phyloP scores from a whole-genome alignment of 30 jellyfish, hydroid and myxozoan species.

The Nemopilema nomurai region DNA sequence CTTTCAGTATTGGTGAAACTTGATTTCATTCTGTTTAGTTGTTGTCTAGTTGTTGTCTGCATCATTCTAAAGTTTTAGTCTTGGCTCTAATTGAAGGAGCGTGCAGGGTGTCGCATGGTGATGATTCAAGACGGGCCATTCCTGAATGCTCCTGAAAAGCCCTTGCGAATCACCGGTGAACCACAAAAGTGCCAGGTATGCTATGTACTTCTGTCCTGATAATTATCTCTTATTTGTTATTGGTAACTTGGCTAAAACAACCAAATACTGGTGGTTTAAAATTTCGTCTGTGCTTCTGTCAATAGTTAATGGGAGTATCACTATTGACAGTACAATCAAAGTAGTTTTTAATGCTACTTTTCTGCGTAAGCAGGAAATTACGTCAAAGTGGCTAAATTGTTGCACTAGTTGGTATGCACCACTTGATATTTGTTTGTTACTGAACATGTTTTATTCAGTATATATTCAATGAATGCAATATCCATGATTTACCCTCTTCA shows the following conservation, averaged over 20 bases:
- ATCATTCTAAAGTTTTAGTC: background rate
- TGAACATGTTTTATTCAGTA: no score
- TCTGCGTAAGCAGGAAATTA: background rate
- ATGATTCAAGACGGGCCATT: slow-evolving; percentile 96
- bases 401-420: no score
- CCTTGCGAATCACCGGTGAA: slow-evolving; percentile 93
- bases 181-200: slow-evolving; percentile 86
- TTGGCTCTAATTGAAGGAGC: slow-evolving; percentile 58
- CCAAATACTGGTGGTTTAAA: no score
- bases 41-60: background rate
- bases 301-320: no score
- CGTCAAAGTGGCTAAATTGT: background rate
- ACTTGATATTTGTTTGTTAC: no score
- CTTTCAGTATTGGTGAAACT: background rate
- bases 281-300: no score
- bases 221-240: no score
- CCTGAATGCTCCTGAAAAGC: slow-evolving; percentile 89
- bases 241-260: no score
- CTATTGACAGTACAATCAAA: no score
- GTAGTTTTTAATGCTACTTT: background rate
- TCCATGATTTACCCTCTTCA: background rate
- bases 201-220: background rate
- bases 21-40: background rate
- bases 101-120: slow-evolving; percentile 98
- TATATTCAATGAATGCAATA: background rate